These are phyloP conservation scores for Stramonita haemastoma DNA, from an alignment of 2,888 invertebrate genomes.

Conservation along the genomic window DNA sequence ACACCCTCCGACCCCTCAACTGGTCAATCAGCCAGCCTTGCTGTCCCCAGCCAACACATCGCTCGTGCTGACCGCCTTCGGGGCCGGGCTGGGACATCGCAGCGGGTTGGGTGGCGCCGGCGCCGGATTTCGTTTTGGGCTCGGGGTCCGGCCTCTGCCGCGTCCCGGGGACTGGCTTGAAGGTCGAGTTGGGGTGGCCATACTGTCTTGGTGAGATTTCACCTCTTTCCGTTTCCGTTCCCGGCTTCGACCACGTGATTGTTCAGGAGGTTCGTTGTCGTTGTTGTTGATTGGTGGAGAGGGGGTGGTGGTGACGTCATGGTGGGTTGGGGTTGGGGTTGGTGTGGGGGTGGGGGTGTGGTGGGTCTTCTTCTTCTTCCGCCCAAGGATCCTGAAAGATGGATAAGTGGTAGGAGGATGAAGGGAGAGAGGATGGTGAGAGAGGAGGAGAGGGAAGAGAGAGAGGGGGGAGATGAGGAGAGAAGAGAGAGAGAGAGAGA, in stretches of 20 bases:
- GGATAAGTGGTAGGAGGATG: no score
- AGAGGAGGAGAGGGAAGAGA: no score
- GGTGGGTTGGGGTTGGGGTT: neutral
- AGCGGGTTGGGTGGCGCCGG: constrained; percentile 33
- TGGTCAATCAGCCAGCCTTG: constrained; percentile 69
- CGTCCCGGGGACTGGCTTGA: neutral
- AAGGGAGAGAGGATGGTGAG: no score
- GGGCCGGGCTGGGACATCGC: constrained; percentile 27
- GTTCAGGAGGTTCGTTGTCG: neutral
- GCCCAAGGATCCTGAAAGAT: constrained; percentile 9
- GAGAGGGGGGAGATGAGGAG: constrained; percentile 3
- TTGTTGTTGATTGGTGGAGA: neutral
- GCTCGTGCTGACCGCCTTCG: constrained; percentile 55
- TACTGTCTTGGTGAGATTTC: neutral
- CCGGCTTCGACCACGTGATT: constrained; percentile 16
- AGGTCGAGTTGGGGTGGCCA: neutral
- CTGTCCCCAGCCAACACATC: constrained; percentile 62
- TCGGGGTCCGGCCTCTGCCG: constrained; percentile 15
- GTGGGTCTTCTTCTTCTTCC: neutral
- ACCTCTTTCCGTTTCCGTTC: neutral
- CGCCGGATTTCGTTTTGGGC: constrained; percentile 29
- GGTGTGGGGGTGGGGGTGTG: neutral
- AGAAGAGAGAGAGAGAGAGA: constrained; percentile 23
- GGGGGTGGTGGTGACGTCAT: constrained; percentile 21
- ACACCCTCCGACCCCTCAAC: constrained; percentile 54